Evolutionary conservation across 1,140 invertebrate species (phyloP).

Genomic region (Papilio machaon): DNA sequence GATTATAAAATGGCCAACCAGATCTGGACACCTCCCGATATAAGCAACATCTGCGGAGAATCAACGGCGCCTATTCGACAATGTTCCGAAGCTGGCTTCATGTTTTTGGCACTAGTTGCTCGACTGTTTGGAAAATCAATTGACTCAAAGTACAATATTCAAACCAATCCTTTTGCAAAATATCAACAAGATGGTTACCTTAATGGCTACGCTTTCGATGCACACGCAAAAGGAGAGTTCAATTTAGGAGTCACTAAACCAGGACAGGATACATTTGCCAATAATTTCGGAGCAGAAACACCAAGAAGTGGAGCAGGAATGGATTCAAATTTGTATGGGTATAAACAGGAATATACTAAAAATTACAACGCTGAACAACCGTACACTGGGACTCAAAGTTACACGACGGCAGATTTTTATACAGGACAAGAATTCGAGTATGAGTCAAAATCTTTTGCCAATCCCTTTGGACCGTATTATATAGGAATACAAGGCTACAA

Average conservation of each 20-base stretch:
- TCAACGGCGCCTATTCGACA: constrained; percentile 80
- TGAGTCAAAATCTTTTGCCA: constrained; percentile 31
- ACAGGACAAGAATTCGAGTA: constrained; percentile 22
- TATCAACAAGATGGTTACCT: constrained; percentile 24
- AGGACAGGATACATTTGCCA: background rate
- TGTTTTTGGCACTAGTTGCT: constrained; percentile 83
- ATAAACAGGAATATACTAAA: constrained; percentile 3
- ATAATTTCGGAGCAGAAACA: background rate
- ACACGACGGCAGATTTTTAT: background rate
- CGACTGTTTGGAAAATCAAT: constrained; percentile 82
- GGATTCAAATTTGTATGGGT: background rate
- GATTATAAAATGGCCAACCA: constrained; percentile 53
- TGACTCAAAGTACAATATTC: constrained; percentile 48
- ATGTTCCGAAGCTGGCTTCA: constrained; percentile 82
- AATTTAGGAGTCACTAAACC: background rate
- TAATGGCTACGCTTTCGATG: background rate
- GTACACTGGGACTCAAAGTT: constrained; percentile 5
- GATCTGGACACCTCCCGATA: constrained; percentile 82
- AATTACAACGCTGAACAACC: background rate
- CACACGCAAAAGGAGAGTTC: background rate
- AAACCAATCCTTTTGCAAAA: constrained; percentile 49
- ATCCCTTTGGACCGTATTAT: constrained; percentile 46
- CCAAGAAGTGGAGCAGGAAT: background rate
- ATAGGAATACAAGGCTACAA: constrained; percentile 40
- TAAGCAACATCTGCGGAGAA: constrained; percentile 79